Conservation (phyloP, 2,797 vertebrate species). For the Cyclopterus lumpus region DNA sequence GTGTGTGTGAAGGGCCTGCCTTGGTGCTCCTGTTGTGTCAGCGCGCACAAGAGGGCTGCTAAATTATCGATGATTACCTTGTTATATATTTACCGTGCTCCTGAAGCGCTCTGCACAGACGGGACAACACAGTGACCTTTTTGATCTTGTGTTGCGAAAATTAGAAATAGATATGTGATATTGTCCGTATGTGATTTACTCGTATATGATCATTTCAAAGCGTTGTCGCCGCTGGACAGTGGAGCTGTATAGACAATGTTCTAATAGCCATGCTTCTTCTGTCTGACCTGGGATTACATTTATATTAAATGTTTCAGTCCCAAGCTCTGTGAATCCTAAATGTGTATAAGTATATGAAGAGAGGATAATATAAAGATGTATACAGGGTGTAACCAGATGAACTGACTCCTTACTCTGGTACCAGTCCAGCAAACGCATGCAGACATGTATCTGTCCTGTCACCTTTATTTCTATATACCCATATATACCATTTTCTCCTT, state of each 20-base stretch:
- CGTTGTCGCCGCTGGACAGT: slow-evolving; percentile 44
- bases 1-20: slow-evolving; percentile 22
- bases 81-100: slow-evolving; percentile 56
- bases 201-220: slow-evolving; percentile 58
- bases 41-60: slow-evolving; percentile 39
- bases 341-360: slow-evolving; percentile 71
- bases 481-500: background rate
- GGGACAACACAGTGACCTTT: slow-evolving; percentile 45
- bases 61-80: slow-evolving; percentile 53
- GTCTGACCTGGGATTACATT: slow-evolving; percentile 78
- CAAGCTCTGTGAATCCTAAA: slow-evolving; percentile 67
- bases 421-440: slow-evolving; percentile 20
- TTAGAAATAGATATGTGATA: slow-evolving; percentile 68
- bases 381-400: slow-evolving; percentile 56
- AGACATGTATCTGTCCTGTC: slow-evolving; percentile 15
- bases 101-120: slow-evolving; percentile 36
- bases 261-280: slow-evolving; percentile 66
- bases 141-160: slow-evolving; percentile 55
- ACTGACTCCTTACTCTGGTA: slow-evolving; percentile 59
- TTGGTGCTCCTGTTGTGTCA: slow-evolving; percentile 26
- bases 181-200: slow-evolving; percentile 68
- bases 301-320: slow-evolving; percentile 83
- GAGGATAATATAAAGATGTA: slow-evolving; percentile 58
- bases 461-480: slow-evolving; percentile 30
- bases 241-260: slow-evolving; percentile 57